A percentile compares a stretch with the other conserved stretches of the same genome.
phyloP scores from a whole-genome alignment of 2,113 vertebrate species.

The Coregonus clupeaformis region DNA sequence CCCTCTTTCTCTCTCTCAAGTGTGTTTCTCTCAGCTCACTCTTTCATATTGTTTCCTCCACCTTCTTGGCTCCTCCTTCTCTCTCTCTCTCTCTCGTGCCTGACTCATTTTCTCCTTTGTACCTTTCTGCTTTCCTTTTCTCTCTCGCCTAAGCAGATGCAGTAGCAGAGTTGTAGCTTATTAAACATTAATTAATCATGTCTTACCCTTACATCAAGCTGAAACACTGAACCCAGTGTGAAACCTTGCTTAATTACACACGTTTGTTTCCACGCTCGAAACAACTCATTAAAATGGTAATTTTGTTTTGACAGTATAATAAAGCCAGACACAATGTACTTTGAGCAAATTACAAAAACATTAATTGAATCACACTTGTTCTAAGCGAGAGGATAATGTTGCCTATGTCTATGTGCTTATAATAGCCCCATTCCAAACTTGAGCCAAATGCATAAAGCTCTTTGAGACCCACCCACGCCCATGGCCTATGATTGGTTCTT shows the following conservation, averaged over 20 bases:
- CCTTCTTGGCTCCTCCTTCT: background rate
- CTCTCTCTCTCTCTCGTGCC: conserved; percentile 11
- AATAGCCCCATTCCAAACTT: no score
- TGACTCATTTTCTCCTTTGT: background rate
- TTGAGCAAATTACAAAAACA: no score
- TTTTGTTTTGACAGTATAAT: conserved; percentile 1
- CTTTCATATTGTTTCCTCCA: conserved; percentile 30
- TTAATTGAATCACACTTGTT: no score
- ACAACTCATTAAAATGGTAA: background rate
- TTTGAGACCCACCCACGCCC: no score
- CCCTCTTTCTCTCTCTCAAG: conserved; percentile 19
- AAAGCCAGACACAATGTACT: no score
- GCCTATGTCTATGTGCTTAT: no score
- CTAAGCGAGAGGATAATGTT: no score
- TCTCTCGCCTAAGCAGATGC: background rate
- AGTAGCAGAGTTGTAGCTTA: background rate
- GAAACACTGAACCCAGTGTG: background rate
- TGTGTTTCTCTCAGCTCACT: conserved; percentile 10
- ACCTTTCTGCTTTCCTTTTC: no score
- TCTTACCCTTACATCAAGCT: background rate
- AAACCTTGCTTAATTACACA: conserved; percentile 1
- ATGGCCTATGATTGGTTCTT: no score
- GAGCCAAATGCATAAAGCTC: no score
- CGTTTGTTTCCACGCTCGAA: background rate
- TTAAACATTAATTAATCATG: conserved; percentile 4